Conservation (phyloP, 2,888 invertebrate genomes). For the Ceramica pisi region DNA sequence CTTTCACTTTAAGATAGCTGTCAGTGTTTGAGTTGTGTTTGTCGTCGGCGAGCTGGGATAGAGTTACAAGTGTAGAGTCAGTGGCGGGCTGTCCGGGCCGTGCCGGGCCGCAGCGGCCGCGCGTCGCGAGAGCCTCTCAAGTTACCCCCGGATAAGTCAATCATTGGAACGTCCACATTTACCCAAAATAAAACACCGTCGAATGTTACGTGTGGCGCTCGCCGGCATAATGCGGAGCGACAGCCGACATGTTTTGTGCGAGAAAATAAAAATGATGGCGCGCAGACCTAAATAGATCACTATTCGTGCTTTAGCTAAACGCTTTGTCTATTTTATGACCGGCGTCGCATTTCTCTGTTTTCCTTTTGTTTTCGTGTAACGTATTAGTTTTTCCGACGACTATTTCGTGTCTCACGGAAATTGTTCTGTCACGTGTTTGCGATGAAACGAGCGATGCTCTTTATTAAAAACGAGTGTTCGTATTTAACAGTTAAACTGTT, state of each 20-base stretch:
- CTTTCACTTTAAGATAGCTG: constrained; percentile 81
- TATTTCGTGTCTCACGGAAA: constrained; percentile 82
- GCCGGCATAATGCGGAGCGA: constrained; percentile 87
- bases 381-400: constrained; percentile 85
- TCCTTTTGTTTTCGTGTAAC: constrained; percentile 83
- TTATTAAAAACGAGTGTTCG: constrained; percentile 80
- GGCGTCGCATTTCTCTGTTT: constrained; percentile 81
- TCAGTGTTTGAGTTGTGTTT: constrained; percentile 78
- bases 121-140: constrained; percentile 86
- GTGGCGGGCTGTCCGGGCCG: constrained; percentile 59
- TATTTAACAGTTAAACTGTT: constrained; percentile 77
- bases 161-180: constrained; percentile 89
- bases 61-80: constrained; percentile 74
- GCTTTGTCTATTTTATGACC: constrained; percentile 89
- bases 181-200: constrained; percentile 88
- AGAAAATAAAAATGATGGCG: constrained; percentile 91
- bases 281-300: constrained; percentile 88
- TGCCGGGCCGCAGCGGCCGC: constrained; percentile 60
- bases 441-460: constrained; percentile 70
- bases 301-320: constrained; percentile 87
- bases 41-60: constrained; percentile 78
- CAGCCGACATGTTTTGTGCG: constrained; percentile 90
- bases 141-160: constrained; percentile 91
- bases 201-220: constrained; percentile 89
- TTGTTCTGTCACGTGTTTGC: constrained; percentile 80